Base-by-base conservation (phyloP, 2,888 invertebrate species). In the Scrobipalpa costella region DNA sequence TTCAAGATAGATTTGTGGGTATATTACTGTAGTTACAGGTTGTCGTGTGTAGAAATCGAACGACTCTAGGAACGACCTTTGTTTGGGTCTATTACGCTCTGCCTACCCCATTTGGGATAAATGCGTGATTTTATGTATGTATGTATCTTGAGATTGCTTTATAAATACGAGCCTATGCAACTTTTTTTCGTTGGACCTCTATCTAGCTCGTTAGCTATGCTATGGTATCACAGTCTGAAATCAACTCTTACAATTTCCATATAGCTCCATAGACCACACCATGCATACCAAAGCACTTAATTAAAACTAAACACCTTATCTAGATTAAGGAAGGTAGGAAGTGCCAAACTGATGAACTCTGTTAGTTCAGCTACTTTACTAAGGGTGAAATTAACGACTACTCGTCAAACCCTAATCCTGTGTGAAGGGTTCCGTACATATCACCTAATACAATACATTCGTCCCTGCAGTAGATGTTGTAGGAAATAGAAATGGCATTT, bases 391-490 rank as follows among this genome's bases (percentile, higher is more conserved):
- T 88, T 84, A 87, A 85, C 82, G 76, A 73, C 79, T 77, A 80
- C 80, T 81, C 78, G 68, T 70, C 72, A 74, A 73, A 75, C 77
- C 79, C 83, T 84, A 87, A 88, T 86, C 84, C 85, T 72, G 76
- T 70, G 71, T 72, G 70, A 74, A 79, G 85, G 84, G 80, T 82
- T 79, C 79, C 78, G 82, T 81, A 78, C 79, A 76, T 85, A 85
- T 79, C 85, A 83, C 83, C 81, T 82, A 79, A 75, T 85, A 85
- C 84, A 84, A 88, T 84, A 69, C 81, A 71, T 73, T 55, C 33
- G 55, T 55, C 55, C 55, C 34, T 34, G 5, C 33, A 7, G 2
- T 15, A 55, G 55, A 55, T 6, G n/a, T 7, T 6, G 8, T n/a
- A 15, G 7, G 15, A 15, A 55, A 1, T 15, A 55, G 55, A 55